Base-by-base conservation (phyloP, 2,797 vertebrate genomes). In the Delichon dasypus region DNA sequence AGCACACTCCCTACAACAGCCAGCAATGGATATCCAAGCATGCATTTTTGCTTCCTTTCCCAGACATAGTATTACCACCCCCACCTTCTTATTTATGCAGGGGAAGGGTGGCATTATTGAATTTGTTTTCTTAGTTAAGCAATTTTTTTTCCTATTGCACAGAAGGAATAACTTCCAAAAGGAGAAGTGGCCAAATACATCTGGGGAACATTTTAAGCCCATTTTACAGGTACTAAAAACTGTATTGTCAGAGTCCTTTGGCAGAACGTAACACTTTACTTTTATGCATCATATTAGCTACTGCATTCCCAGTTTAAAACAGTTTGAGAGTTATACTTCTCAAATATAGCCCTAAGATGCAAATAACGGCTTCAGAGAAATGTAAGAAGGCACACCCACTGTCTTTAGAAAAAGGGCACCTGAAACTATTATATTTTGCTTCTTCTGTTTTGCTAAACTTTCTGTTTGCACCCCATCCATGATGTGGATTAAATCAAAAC, bases 11-110 rank as follows among this genome's bases (percentile, higher is more conserved):
- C 51, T 76, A 45, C 26, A 92, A 94, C 84, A 93, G 86, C 84
- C 16, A 67, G 78, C 77, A 93, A 85, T 4, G 26, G 55, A 93
- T 89, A 93, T 88, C 80, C 77, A 95, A 95, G 74, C 55, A 64
- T 50, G 75, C 77, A 92, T 90, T 95, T 85, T 94, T 90, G 66
- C 84, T 90, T 89, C 84, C 71, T 84, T 94, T 93, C 89, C 89
- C 83, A 92, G 86, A 92, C 86, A 65, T 21, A 86, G 51, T 74
- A 89, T 36, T 78, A 93, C 74, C 84, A 94, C 51, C 36, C 40
- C 62, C 64, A 95, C 30, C 74, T 81, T 81, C 54, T 90, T 84
- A 92, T 73, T 93, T 95, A 89, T 79, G 55, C 84, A 89, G 64
- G 30, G 74, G 55, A 90, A 94, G 62, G 67, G 66, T 90, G 86